Evolutionary conservation across 2,797 vertebrate species (phyloP).

Genomic region (Tympanoctomys barrerae): DNA sequence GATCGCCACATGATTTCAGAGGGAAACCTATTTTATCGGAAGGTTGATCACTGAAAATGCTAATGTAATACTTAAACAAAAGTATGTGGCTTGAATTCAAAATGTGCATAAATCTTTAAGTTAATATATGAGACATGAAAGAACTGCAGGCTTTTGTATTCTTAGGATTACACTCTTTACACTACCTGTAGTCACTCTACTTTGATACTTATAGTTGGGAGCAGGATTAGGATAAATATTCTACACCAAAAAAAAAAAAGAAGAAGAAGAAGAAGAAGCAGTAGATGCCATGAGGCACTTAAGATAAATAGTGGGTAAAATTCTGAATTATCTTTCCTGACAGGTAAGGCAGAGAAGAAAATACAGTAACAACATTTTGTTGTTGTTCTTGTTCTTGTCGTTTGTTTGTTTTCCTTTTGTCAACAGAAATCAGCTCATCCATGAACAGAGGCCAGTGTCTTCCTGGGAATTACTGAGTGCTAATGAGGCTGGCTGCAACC

Average conservation of each 20-base stretch:
- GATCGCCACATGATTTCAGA: background rate
- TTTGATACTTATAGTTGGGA: background rate
- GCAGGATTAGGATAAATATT: conserved; percentile 34
- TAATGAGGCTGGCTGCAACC: background rate
- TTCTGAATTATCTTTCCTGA: conserved; percentile 13
- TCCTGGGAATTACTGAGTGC: background rate
- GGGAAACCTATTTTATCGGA: background rate
- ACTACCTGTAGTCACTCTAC: background rate
- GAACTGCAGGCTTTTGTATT: background rate
- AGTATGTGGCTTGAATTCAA: background rate
- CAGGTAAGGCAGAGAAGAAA: conserved; percentile 45
- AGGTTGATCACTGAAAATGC: background rate
- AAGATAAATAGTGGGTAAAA: background rate
- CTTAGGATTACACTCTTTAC: background rate
- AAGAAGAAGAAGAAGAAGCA: background rate
- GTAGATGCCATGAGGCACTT: background rate
- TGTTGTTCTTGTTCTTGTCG: background rate
- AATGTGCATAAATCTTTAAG: background rate
- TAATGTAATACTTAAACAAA: background rate
- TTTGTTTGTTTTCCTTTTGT: background rate
- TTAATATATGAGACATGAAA: background rate
- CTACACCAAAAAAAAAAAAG: background rate
- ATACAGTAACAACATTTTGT: background rate
- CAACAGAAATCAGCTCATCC: conserved; percentile 17
- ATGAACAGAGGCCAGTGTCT: background rate